Conservation (phyloP, 2,113 vertebrate species). For the Lontra canadensis region DNA sequence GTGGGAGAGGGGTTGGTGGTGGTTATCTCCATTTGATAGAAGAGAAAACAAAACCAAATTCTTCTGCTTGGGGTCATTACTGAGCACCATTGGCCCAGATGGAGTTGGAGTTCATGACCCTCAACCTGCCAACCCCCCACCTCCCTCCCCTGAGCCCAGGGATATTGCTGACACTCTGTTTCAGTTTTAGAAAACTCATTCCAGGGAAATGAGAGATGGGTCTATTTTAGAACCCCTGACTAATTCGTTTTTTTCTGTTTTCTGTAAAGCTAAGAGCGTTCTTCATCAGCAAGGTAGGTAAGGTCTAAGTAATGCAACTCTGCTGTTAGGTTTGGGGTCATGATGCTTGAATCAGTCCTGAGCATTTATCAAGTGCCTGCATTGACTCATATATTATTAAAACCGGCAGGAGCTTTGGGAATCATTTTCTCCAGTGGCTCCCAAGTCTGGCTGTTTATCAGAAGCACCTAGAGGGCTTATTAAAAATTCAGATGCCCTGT, state of each 20-base stretch:
- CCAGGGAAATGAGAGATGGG: not conserved
- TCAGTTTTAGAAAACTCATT: not conserved
- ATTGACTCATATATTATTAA: not conserved
- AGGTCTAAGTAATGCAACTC: not conserved
- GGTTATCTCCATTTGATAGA: not conserved
- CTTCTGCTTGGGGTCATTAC: not conserved
- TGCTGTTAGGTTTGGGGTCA: not conserved
- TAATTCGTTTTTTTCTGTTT: not conserved
- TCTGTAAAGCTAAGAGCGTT: not conserved
- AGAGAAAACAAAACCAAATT: not conserved
- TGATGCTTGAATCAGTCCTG: not conserved
- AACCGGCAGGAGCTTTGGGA: not conserved
- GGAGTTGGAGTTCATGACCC: not conserved
- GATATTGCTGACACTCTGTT: not conserved
- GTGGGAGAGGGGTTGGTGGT: not conserved
- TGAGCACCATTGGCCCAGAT: not conserved
- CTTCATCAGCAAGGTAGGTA: not conserved
- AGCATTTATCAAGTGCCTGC: not conserved
- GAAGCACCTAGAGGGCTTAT: not conserved
- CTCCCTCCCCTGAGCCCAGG: not conserved
- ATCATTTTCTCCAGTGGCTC: not conserved
- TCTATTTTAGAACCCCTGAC: constrained; percentile 19
- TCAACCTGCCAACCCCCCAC: not conserved
- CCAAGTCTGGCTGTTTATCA: not conserved
- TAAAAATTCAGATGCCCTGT: too few species aligned